Percentiles rank a stretch among this genome's conserved stretches.
These are phyloP conservation scores for Pterocles gutturalis DNA, from an alignment of 2,113 vertebrate species.

Conservation along the genomic window DNA sequence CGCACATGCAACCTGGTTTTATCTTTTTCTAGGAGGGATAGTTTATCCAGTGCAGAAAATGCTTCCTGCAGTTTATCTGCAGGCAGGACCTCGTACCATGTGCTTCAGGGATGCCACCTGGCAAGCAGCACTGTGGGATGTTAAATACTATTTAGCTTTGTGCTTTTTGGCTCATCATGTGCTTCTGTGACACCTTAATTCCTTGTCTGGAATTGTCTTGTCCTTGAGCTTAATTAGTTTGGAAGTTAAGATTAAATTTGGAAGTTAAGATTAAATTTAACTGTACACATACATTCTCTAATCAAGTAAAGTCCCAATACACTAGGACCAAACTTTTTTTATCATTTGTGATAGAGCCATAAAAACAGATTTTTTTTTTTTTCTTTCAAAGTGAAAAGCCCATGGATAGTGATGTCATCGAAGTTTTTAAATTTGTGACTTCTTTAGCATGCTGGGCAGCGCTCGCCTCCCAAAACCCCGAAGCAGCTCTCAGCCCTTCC, in stretches of 20 bases:
- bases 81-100: neutral
- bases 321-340: neutral
- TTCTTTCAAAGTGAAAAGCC: neutral
- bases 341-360: neutral
- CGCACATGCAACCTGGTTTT: neutral
- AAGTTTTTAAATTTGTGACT: neutral
- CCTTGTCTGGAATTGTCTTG: too few species aligned
- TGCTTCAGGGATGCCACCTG: neutral
- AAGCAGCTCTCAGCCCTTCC: neutral
- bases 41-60: neutral
- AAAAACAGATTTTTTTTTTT: neutral
- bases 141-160: neutral
- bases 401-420: rapidly evolving
- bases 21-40: neutral
- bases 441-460: neutral
- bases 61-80: neutral
- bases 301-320: neutral
- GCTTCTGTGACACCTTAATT: neutral
- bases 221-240: neutral
- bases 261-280: neutral
- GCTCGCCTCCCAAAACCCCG: neutral
- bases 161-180: neutral
- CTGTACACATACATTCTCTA: neutral
- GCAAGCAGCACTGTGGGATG: rapidly evolving
- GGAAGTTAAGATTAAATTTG: neutral